Evolutionary conservation across 2,113 vertebrate genomes (phyloP).

Genomic region (Setophaga coronata): DNA sequence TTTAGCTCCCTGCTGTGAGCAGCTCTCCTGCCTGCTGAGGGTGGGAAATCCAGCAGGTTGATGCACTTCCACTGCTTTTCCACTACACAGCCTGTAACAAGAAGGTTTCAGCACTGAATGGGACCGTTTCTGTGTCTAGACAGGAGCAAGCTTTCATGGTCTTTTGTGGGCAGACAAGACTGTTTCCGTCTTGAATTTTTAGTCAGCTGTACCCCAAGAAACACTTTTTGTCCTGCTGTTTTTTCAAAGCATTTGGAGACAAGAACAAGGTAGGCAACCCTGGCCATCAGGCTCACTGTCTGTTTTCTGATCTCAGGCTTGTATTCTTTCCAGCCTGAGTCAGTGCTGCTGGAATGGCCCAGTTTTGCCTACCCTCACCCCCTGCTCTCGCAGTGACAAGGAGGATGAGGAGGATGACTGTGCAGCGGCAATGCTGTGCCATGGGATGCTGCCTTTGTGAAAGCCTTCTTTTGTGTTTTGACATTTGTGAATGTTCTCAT

Average conservation of each 20-base stretch:
- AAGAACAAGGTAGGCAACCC: background rate
- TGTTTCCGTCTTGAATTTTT: background rate
- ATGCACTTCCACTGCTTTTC: background rate
- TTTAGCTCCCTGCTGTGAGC: conserved; percentile 16
- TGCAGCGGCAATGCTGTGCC: accelerated
- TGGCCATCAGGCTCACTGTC: background rate
- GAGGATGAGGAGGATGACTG: background rate
- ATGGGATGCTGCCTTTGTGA: background rate
- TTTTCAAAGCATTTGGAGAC: background rate
- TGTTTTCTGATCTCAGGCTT: conserved; percentile 5
- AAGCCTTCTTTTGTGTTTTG: background rate
- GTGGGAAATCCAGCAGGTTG: background rate
- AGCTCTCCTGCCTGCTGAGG: background rate
- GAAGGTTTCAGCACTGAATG: background rate
- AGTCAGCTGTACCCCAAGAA: background rate
- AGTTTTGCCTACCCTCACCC: background rate
- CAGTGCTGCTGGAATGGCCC: background rate
- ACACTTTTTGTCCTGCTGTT: background rate
- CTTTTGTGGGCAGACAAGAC: background rate
- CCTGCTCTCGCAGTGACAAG: background rate
- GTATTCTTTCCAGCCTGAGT: background rate
- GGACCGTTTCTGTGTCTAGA: accelerated
- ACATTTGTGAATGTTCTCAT: background rate
- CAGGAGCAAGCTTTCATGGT: background rate
- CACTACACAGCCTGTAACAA: background rate